Base-by-base conservation (phyloP, 2,888 invertebrate genomes). In the Cheiracanthium punctorium region DNA sequence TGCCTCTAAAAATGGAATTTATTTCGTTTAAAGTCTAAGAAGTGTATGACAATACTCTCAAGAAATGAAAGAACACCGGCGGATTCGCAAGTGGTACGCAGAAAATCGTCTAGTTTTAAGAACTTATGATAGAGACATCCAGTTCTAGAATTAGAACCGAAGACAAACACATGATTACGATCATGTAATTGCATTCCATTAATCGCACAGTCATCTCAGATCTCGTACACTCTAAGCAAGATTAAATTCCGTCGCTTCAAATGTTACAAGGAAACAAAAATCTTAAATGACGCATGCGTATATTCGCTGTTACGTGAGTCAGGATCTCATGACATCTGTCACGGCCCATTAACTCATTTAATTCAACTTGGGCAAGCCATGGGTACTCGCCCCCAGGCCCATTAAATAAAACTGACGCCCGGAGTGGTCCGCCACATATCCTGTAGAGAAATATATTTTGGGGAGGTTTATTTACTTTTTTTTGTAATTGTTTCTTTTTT, bases 301-400 rank as follows among this genome's bases (percentile, higher is more conserved):
- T 28, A 28, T 69, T 30, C 41, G 17, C 20, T 12, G 43, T 75
- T 24, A 65, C 58, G 72, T 77, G 73, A 79, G 73, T 58, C 73
- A 30, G 30, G 41, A 69, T 4, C 69, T 73, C 79, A 77, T 79
- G 84, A 79, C 84, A 85, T 43, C 79, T 79, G 72, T 70, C 84
- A 79, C 71, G 84, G 32, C 84, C 79, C 84, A 85, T 85, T 85
- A 85, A 52, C 79, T 29, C 43, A 24, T 79, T 85, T 85, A 85
- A 84, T 77, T 77, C 64, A 29, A 30, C 67, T 30, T 43, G 20
- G 29, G 24, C 28, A 37, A 64, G 52, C 52, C 80, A n/a, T 52
- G 24, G 64, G n/a, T 52, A 64, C 28, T n/a, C 32, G 43, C 72
- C 24, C 52, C n/a, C 17, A 20, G 43, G 48, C 48, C 82, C 64